Percentiles rank a stretch among this genome's conserved stretches.
These are phyloP conservation scores for Scelioninae gen. 2 DNA, from an alignment of 2,888 invertebrate genomes.

Conservation along the genomic window DNA sequence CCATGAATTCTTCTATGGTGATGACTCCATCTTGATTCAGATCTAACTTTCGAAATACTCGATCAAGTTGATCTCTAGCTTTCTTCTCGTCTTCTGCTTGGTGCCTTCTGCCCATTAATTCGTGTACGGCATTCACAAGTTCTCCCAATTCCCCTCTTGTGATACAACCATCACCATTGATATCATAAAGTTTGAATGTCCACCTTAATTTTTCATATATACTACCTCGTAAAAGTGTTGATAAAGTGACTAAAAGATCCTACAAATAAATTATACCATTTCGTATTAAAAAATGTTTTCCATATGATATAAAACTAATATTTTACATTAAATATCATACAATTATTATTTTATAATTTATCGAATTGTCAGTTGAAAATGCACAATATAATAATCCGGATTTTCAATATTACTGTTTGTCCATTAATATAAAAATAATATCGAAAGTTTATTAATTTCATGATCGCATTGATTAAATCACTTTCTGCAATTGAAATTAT, in stretches of 20 bases:
- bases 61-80: conserved; percentile 90
- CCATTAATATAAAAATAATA: too few relatives aligned
- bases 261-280: conserved; percentile 74
- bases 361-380: too few relatives aligned
- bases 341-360: too few relatives aligned
- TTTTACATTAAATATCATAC: too few relatives aligned
- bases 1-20: conserved; percentile 96
- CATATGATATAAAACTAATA: too few relatives aligned
- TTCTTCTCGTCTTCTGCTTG: conserved; percentile 89
- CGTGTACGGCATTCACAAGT: conserved; percentile 93
- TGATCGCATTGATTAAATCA: too few relatives aligned
- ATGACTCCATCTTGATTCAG: conserved; percentile 95
- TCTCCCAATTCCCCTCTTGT: conserved; percentile 92
- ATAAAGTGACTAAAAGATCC: conserved; percentile 95
- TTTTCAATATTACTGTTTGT: too few relatives aligned
- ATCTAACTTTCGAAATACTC: conserved; percentile 92
- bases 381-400: too few relatives aligned
- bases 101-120: conserved; percentile 88
- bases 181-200: conserved; percentile 97
- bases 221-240: conserved; percentile 93
- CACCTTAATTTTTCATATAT: conserved; percentile 96
- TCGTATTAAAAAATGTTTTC: too few relatives aligned
- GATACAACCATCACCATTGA: conserved; percentile 97
- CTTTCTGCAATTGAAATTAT: too few relatives aligned
- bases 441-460: too few relatives aligned